Evolutionary conservation across 2,888 invertebrate genomes (phyloP).

Genomic region (Salpingus planirostris): DNA sequence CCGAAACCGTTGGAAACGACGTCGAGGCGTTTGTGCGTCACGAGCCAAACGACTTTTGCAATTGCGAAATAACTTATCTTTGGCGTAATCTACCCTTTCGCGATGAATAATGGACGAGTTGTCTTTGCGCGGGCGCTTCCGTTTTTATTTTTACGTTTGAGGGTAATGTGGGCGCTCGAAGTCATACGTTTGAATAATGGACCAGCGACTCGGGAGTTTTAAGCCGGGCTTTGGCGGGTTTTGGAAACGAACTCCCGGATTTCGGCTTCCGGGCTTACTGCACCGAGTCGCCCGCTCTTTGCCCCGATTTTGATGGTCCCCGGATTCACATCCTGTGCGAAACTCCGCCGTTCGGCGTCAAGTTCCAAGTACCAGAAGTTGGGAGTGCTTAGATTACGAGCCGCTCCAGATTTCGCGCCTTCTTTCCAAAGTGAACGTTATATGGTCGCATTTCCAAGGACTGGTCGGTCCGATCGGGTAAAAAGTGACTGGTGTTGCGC

Average conservation of each 20-base stretch:
- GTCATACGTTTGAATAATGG: slow-evolving; percentile 9
- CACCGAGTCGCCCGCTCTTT: no score
- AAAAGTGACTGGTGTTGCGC: no score
- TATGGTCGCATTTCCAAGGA: no score
- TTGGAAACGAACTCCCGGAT: slow-evolving; percentile 11
- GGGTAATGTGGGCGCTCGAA: slow-evolving; percentile 3
- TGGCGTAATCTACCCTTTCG: slow-evolving; percentile 32
- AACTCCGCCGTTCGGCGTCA: no score
- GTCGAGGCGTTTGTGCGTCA: slow-evolving; percentile 25
- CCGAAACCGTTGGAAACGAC: no score
- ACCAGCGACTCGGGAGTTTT: slow-evolving; percentile 9
- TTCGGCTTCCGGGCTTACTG: slow-evolving; percentile 6
- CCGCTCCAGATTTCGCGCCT: no score
- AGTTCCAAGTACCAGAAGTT: no score
- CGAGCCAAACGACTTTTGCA: slow-evolving; percentile 38
- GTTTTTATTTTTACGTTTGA: slow-evolving; percentile 7
- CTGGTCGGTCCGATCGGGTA: no score
- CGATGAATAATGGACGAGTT: slow-evolving; percentile 31
- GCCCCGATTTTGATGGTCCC: no score
- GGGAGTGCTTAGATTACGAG: no score
- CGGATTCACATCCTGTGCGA: no score
- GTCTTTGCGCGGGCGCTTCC: slow-evolving; percentile 13
- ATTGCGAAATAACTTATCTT: slow-evolving; percentile 38
- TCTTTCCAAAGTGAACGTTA: no score
- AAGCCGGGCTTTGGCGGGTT: slow-evolving; percentile 10